Evolutionary conservation across 1,140 invertebrate species (phyloP).

Genomic region (Drosophila pallidifrons): DNA sequence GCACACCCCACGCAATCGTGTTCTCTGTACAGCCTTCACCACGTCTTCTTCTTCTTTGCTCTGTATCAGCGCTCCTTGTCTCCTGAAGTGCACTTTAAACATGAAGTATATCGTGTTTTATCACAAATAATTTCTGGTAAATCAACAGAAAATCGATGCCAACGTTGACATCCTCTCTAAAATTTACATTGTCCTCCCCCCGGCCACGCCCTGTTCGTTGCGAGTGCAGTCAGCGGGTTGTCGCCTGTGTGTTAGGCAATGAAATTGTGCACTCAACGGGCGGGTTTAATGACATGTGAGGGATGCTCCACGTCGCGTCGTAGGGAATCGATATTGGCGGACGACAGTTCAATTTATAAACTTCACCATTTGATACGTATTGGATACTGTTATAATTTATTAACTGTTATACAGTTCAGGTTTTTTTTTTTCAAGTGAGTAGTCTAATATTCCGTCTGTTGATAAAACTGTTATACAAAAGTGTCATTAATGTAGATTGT

Average conservation of each 20-base stretch:
- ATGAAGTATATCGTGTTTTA: constrained; percentile 75
- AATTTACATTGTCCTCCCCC: constrained; percentile 42
- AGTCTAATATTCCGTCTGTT: too few species aligned
- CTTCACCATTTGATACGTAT: neutral
- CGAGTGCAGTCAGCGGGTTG: constrained; percentile 53
- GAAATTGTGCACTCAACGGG: constrained; percentile 35
- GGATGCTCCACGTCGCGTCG: neutral
- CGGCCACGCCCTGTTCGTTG: constrained; percentile 10
- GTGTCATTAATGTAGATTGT: too few species aligned
- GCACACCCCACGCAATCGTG: constrained; percentile 10
- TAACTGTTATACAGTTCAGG: neutral
- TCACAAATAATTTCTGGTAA: constrained; percentile 75
- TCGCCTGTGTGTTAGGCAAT: constrained; percentile 33
- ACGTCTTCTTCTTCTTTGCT: neutral
- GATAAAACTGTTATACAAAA: neutral
- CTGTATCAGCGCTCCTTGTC: constrained; percentile 38
- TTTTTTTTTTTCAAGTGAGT: too few species aligned
- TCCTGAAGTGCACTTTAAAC: constrained; percentile 72
- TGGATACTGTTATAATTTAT: neutral
- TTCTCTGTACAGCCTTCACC: neutral
- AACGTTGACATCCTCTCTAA: constrained; percentile 52
- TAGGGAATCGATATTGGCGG: constrained; percentile 16
- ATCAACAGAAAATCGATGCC: constrained; percentile 76
- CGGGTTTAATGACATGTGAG: constrained; percentile 58
- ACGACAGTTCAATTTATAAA: neutral